These are phyloP conservation scores for Leptosomus discolor DNA, from an alignment of 2,113 vertebrate species.

Conservation along the genomic window DNA sequence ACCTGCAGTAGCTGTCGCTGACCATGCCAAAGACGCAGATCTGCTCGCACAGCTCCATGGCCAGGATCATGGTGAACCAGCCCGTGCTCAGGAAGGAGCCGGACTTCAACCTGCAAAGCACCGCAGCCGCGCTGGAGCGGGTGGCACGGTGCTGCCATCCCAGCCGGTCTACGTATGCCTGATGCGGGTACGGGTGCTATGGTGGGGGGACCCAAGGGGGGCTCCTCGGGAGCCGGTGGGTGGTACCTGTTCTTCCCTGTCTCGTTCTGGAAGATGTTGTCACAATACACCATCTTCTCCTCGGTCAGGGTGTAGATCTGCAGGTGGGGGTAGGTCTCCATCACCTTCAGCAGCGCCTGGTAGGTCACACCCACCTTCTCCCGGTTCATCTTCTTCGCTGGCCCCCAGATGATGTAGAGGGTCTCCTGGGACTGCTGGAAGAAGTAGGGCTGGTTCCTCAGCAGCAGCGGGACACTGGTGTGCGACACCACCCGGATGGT, in stretches of 20 bases:
- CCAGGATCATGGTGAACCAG: slow-evolving; percentile 95
- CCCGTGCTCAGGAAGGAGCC: slow-evolving; percentile 95
- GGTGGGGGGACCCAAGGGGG: accelerated
- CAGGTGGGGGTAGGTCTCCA: slow-evolving; percentile 74
- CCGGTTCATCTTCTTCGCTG: slow-evolving; percentile 83
- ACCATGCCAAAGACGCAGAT: slow-evolving; percentile 91
- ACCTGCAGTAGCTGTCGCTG: slow-evolving; percentile 90
- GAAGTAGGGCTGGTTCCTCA: slow-evolving; percentile 82
- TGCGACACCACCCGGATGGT: slow-evolving; percentile 88
- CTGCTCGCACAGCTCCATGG: slow-evolving; percentile 88
- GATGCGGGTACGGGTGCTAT: accelerated
- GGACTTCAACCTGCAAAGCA: slow-evolving; percentile 82
- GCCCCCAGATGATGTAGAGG: slow-evolving; percentile 90
- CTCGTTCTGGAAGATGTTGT: slow-evolving; percentile 88
- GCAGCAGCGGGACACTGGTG: slow-evolving; percentile 87
- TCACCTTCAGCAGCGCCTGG: slow-evolving; percentile 75
- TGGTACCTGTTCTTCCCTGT: slow-evolving; percentile 91
- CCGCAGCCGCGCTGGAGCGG: accelerated
- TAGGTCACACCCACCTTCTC: slow-evolving; percentile 81
- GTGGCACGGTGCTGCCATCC: neutral
- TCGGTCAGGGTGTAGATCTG: slow-evolving; percentile 84
- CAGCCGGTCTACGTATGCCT: accelerated
- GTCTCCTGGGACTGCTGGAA: slow-evolving; percentile 82
- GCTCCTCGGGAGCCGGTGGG: accelerated
- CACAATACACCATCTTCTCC: slow-evolving; percentile 85